Percentiles rank a stretch among this genome's conserved stretches.
Evolutionary conservation across 30 jellyfish, hydroid and myxozoan genomes (phyloP).

Genomic region (Turritopsis rubra): DNA sequence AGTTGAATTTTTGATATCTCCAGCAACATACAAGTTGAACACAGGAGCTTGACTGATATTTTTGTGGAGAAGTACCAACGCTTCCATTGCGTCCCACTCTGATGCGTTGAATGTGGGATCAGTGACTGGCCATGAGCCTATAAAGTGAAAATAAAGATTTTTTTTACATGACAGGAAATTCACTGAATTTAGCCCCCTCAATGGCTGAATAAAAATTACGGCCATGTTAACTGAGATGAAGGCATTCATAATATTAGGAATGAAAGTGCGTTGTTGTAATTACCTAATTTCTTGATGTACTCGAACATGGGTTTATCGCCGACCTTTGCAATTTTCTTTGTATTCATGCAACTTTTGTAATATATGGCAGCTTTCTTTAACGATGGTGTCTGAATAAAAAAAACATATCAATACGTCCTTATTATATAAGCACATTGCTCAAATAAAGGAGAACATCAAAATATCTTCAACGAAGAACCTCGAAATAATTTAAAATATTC

Average conservation of each 20-base stretch:
- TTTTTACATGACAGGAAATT: not conserved
- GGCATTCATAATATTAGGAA: not conserved
- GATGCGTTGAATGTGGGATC: conserved; percentile 50
- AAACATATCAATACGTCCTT: not conserved
- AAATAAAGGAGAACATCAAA: too few relatives aligned
- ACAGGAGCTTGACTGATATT: conserved; percentile 61
- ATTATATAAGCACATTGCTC: too few relatives aligned
- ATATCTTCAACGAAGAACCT: too few relatives aligned
- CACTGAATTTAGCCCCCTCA: too few relatives aligned
- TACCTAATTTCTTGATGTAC: conserved; percentile 43
- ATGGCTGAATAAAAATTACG: too few relatives aligned
- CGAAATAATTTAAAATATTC: too few relatives aligned
- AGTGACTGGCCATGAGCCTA: conserved; percentile 94
- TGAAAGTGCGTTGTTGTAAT: not conserved
- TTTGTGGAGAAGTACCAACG: conserved; percentile 47
- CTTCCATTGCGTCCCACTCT: conserved; percentile 65
- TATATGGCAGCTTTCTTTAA: conserved; percentile 63
- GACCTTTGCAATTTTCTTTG: conserved; percentile 44
- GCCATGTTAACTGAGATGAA: not conserved
- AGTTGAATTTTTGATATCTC: conserved; percentile 71
- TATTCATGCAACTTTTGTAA: conserved; percentile 74
- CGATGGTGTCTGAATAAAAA: conserved; percentile 57
- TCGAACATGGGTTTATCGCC: conserved; percentile 76
- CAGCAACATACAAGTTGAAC: conserved; percentile 75
- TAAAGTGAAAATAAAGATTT: not conserved